Base-by-base conservation (phyloP, 2,113 vertebrate species). In the Petrocephalus zakoni region DNA sequence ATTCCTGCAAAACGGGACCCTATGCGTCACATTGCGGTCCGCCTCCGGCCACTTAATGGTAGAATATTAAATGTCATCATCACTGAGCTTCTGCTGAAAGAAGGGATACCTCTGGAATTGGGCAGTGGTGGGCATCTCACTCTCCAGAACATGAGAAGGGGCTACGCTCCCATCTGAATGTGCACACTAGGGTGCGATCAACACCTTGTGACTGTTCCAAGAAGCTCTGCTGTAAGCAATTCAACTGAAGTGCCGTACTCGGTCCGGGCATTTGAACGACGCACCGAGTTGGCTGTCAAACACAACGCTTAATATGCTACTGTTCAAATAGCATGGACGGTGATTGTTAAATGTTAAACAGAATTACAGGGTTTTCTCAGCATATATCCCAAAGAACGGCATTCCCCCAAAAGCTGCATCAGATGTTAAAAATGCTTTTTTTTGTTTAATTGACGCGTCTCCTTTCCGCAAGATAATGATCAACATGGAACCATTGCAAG, bases 91-190 rank as follows among this genome's bases (percentile, higher is more conserved):
- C 85, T 29, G 52, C 52, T 22, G 25, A 42, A 53, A 81, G 47
- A 19, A 88, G 25, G 34, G 56, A 21, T 11, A 21, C 10, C 52
- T 88, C 47, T 82, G n/a, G 19, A 37, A 13, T 49, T 7, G 34
- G 6, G 72, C 72, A 78, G 72, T 0, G 15, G 72, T 42, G 72
- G 17, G 34, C 17, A 19, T 75, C 15, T 42, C 61, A 7, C 72
- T 75, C 34, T 13, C 72, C 34, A 51, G 34, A 88, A 83, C 56
- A 88, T 64, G 90, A 42, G 29, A 78, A 49, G n/a, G 82, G 47
- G n/a, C 17, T 85, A 3, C 42, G n/a, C 49, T 85, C 82, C 82
- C 82, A 51, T 75, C 42, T 87, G 37, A 52, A 75, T 51, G 82
- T 51, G 46, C 49, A 85, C 22, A 51, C 82, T 42, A 51, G 22